These are phyloP conservation scores for Keiferia lycopersicella DNA, from an alignment of 2,888 invertebrate genomes.

Conservation along the genomic window DNA sequence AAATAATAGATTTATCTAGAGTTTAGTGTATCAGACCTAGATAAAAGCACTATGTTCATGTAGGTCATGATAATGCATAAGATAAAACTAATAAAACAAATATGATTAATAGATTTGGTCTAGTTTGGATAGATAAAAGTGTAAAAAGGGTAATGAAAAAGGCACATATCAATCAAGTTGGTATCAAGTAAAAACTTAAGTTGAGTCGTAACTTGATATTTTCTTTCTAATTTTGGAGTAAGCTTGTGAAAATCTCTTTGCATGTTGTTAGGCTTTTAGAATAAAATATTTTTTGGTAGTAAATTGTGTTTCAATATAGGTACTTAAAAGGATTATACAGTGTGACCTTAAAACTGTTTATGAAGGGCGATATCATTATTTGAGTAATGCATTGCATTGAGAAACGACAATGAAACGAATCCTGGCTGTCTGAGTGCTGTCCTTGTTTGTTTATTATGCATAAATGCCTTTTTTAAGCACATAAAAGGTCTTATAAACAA, in stretches of 20 bases:
- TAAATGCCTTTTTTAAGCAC: neutral
- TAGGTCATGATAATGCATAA: neutral
- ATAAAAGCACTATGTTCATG: slow-evolving; percentile 3
- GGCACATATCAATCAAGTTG: no score
- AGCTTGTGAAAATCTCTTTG: no score
- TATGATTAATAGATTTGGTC: neutral
- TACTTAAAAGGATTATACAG: neutral
- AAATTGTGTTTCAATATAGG: no score
- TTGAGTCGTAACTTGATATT: no score
- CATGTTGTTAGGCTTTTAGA: no score
- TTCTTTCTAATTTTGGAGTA: no score
- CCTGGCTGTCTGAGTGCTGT: neutral
- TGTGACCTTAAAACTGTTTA: slow-evolving; percentile 21
- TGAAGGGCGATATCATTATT: slow-evolving; percentile 23
- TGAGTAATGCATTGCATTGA: slow-evolving; percentile 1
- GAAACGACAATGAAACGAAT: neutral
- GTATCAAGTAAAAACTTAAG: no score
- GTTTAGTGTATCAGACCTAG: neutral
- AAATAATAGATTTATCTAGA: slow-evolving; percentile 12
- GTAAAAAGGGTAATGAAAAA: no score
- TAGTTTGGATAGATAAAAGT: no score
- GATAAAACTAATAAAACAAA: neutral
- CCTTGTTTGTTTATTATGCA: neutral
- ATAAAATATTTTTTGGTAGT: no score
- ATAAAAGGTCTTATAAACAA: no score